Evolutionary conservation across 2,113 vertebrate species (phyloP), one percentile per base, ranked within the genome.

Genomic region (Hiodon alosoides): DNA sequence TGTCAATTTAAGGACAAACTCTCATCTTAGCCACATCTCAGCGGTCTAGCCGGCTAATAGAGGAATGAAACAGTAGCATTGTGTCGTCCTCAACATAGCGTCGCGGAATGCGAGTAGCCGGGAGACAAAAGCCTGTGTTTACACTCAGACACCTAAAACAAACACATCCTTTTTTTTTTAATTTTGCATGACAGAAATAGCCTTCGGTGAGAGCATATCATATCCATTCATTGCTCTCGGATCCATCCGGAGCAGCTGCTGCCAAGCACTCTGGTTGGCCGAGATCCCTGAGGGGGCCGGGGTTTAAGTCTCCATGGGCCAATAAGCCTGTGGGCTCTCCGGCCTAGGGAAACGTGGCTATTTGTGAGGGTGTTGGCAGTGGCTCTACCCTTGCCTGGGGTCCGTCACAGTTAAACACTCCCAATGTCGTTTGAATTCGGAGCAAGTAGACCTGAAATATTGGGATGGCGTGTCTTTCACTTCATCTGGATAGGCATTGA

Each of bases 401-500:
- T 88, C 85, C 85, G 88, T 67, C 83, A 79, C 74, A 79, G 86
- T 86, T 90, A 88, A 87, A 87, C 78, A 81, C 75, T 82, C 81
- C 83, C 86, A 80, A 87, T 83, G 81, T 82, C 84, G 86, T 89
- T 89, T 88, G 90, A 88, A 85, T 86, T 83, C 81, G 88, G 81
- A 85, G 86, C 74, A 81, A 87, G 83, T 79, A 85, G 82, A 83
- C 86, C 85, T 82, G 83, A 86, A 86, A 84, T 85, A 85, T 79
- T 81, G 85, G 84, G 83, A 81, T 82, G 87, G 88, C 84, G 79
- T 88, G 83, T 90, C 87, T 91, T 85, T 88, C 78, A 84, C 86
- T 90, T 92, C 88, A 90, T 92, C 91, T 92, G 90, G 90, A 91
- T 90, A 83, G 86, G 83, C 85, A 82, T 87, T 82, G 91, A 92